A percentile compares a stretch with the other conserved stretches of the same genome.
phyloP scores from a whole-genome alignment of 2,113 vertebrate genomes.

The Poicephalus meyeri region DNA sequence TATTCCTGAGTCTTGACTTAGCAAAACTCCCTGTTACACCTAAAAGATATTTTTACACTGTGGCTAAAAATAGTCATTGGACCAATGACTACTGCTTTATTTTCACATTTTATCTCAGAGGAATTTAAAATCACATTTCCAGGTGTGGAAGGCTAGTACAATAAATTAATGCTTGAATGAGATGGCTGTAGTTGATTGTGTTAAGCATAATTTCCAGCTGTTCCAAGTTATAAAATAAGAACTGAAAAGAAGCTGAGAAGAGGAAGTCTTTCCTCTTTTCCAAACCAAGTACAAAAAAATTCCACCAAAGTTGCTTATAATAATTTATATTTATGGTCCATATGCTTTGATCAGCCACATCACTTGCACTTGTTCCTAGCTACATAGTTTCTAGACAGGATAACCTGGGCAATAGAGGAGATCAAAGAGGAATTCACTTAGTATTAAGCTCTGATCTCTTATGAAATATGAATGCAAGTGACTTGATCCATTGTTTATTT shows the following conservation, averaged over 20 bases:
- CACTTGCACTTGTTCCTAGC: background rate
- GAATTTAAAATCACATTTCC: background rate
- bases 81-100: background rate
- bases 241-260: background rate
- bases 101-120: background rate
- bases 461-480: background rate
- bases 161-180: background rate
- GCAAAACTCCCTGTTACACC: background rate
- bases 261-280: background rate
- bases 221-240: background rate
- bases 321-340: background rate
- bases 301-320: background rate
- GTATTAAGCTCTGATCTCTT: background rate
- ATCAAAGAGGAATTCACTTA: background rate
- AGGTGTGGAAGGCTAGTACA: background rate
- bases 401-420: background rate
- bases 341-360: background rate
- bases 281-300: background rate
- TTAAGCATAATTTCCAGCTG: background rate
- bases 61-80: background rate
- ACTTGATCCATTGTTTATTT: background rate
- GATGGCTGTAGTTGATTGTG: background rate
- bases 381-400: background rate
- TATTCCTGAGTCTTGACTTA: background rate
- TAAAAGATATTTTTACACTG: background rate